A percentile compares a stretch with the other conserved stretches of the same genome.
Conservation (phyloP, 2,888 invertebrate species). For the Allygus modestus region DNA sequence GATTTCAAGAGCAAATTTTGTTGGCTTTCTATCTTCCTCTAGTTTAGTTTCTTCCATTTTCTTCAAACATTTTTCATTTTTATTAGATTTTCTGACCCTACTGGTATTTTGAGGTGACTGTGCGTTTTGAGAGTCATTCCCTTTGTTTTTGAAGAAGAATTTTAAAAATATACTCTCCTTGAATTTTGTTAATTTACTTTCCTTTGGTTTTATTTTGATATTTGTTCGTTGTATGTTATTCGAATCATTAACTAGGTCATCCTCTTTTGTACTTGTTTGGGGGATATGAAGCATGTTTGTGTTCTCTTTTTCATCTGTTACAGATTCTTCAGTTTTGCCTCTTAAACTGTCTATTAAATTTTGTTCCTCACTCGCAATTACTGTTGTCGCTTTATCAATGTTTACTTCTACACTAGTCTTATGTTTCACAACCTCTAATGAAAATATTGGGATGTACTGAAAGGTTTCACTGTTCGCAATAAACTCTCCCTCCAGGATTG, state of each 20-base stretch:
- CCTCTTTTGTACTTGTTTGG: not conserved
- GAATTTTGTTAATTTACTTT: not conserved
- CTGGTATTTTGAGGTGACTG: not conserved
- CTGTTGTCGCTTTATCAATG: not conserved
- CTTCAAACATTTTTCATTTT: not conserved
- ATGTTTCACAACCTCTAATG: conserved; percentile 1
- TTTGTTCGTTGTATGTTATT: not conserved
- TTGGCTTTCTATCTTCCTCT: not conserved
- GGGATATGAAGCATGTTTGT: not conserved
- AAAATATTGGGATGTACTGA: not conserved
- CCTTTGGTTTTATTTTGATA: not conserved
- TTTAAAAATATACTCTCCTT: not conserved
- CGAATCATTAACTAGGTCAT: no score
- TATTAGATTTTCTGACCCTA: not conserved
- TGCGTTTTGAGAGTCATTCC: not conserved
- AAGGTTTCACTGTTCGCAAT: not conserved
- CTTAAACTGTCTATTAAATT: not conserved
- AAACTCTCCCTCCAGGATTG: conserved; percentile 22
- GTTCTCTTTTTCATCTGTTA: not conserved
- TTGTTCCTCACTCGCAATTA: not conserved
- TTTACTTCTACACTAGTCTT: not conserved
- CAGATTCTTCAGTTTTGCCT: not conserved
- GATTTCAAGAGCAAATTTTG: not conserved
- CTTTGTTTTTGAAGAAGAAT: not conserved
- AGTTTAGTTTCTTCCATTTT: not conserved